These are phyloP conservation scores for Emydura subglobosa DNA, from an alignment of 2,113 vertebrate genomes.

Conservation along the genomic window DNA sequence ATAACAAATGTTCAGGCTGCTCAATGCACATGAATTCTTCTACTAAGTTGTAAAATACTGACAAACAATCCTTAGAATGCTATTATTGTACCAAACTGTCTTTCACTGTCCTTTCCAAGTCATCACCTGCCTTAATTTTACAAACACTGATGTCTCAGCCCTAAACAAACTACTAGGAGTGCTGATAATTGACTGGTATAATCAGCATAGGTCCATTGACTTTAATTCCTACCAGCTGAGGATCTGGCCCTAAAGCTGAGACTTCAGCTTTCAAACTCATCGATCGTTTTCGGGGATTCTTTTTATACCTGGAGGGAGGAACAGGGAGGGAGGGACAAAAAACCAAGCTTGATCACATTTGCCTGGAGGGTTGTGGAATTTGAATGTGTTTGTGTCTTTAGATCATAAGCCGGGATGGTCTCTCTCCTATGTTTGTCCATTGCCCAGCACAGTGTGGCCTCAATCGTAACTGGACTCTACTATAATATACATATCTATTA, in stretches of 20 bases:
- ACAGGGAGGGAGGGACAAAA: too few relatives aligned
- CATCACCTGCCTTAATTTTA: background rate
- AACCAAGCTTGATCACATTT: background rate
- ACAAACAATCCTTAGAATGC: too few relatives aligned
- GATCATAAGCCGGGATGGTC: background rate
- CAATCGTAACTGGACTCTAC: background rate
- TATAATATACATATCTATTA: fast-evolving
- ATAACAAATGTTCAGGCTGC: background rate
- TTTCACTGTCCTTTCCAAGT: background rate
- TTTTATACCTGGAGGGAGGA: background rate
- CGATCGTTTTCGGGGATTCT: background rate
- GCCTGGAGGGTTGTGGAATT: background rate
- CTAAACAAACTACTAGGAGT: background rate
- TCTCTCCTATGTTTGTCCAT: background rate
- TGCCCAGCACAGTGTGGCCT: background rate
- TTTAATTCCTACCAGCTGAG: background rate
- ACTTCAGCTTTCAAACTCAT: background rate
- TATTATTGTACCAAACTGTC: too few relatives aligned
- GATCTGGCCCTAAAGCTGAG: background rate
- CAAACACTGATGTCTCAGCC: background rate
- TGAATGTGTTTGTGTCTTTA: background rate
- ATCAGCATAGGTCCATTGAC: background rate
- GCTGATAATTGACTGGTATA: background rate
- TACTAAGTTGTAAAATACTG: too few relatives aligned
- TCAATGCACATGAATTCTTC: too few relatives aligned